A percentile compares a stretch with the other conserved stretches of the same genome.
Conservation (phyloP, 2,888 invertebrate genomes). For the Herminia tarsipennalis region DNA sequence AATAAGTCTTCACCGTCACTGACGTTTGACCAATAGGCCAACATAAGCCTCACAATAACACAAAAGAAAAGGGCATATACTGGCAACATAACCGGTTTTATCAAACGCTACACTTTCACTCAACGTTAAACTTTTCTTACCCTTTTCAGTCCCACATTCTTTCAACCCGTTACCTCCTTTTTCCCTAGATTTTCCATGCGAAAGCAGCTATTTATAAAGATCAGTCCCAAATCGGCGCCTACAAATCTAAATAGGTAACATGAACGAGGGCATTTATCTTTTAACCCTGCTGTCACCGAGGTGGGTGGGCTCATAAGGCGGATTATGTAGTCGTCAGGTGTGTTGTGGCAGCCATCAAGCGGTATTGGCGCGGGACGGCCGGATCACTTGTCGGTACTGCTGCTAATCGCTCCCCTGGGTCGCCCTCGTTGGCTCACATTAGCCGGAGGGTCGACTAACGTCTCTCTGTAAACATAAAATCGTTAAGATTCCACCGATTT, state of each 20-base stretch:
- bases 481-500: constrained; percentile 22
- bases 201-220: constrained; percentile 41
- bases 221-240: constrained; percentile 44
- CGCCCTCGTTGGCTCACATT: constrained; percentile 42
- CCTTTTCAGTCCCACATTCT: constrained; percentile 22
- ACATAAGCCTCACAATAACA: too few relatives aligned
- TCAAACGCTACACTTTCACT: constrained; percentile 19
- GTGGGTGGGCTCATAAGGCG: constrained; percentile 34
- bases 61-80: constrained; percentile 13
- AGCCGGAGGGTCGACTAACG: constrained; percentile 41
- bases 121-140: constrained; percentile 21
- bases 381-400: constrained; percentile 45
- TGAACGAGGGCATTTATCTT: constrained; percentile 55
- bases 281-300: constrained; percentile 51
- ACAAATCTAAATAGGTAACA: constrained; percentile 53
- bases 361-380: constrained; percentile 7
- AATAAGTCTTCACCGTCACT: too few relatives aligned
- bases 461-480: constrained; percentile 37
- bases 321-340: constrained; percentile 46
- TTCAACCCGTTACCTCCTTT: neutral
- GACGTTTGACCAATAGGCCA: too few relatives aligned
- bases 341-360: constrained; percentile 39
- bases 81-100: constrained; percentile 12
- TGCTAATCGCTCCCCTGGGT: constrained; percentile 52
- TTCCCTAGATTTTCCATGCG: neutral